Conservation (phyloP, 2,113 vertebrate genomes). For the Hippocampus comes region DNA sequence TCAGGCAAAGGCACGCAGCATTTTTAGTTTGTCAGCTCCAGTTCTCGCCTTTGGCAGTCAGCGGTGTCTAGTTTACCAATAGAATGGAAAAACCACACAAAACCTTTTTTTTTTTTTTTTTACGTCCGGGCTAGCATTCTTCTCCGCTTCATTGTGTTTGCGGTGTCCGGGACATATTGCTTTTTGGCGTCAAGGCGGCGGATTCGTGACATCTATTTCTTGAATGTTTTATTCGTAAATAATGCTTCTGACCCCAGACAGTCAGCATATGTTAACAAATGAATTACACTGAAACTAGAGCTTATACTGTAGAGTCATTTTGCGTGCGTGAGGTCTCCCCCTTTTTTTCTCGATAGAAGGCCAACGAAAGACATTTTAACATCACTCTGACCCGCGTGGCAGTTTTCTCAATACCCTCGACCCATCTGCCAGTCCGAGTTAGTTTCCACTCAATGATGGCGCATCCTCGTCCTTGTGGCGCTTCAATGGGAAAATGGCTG, state of each 20-base stretch:
- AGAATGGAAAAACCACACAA: background rate
- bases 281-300: background rate
- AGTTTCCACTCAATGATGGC: conserved; percentile 36
- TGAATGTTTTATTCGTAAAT: background rate
- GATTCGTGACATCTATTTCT: background rate
- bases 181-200: background rate
- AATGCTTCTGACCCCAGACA: background rate
- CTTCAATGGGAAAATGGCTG: background rate
- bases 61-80: background rate
- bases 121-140: too few relatives aligned
- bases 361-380: conserved; percentile 52
- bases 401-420: conserved; percentile 58
- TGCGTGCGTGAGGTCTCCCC: conserved; percentile 4
- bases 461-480: conserved; percentile 12
- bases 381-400: conserved; percentile 50
- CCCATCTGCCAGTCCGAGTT: conserved; percentile 59
- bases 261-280: background rate
- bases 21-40: background rate
- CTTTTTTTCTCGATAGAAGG: conserved; percentile 6
- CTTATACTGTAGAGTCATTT: conserved; percentile 1
- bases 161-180: background rate
- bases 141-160: background rate
- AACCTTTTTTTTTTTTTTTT: too few relatives aligned
- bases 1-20: background rate
- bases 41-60: background rate